These are phyloP conservation scores for Oncorhynchus clarkii DNA, from an alignment of 2,113 vertebrate genomes.

Conservation along the genomic window DNA sequence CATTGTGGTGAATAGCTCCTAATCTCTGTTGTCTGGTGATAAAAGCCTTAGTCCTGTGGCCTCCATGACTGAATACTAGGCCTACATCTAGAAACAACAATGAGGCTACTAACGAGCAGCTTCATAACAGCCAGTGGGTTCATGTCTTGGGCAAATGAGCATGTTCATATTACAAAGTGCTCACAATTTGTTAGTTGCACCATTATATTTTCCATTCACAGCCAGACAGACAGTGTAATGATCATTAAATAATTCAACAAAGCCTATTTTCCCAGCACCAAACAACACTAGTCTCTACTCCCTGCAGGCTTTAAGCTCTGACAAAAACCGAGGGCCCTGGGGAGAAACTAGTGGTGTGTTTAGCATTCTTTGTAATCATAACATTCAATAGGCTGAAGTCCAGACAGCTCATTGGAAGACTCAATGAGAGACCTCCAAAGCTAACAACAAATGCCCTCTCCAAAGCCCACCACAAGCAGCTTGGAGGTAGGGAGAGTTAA, in stretches of 20 bases:
- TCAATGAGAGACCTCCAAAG: background rate
- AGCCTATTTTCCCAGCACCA: background rate
- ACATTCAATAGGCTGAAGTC: background rate
- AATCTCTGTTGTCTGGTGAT: too few relatives aligned
- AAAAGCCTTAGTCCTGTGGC: too few relatives aligned
- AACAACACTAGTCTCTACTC: background rate
- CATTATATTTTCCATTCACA: background rate
- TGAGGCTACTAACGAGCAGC: too few relatives aligned
- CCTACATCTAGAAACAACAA: too few relatives aligned
- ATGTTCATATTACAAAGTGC: too few relatives aligned
- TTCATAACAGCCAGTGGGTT: too few relatives aligned
- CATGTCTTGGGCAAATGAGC: too few relatives aligned
- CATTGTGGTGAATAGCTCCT: too few relatives aligned
- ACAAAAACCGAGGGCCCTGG: background rate
- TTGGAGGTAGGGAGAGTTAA: slow-evolving; percentile 1
- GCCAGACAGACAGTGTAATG: too few relatives aligned
- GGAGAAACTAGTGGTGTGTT: slow-evolving; percentile 1
- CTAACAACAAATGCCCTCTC: background rate
- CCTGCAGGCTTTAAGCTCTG: background rate
- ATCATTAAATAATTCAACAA: background rate
- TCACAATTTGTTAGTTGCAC: background rate
- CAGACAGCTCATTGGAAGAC: background rate
- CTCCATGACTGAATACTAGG: too few relatives aligned
- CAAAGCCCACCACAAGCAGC: slow-evolving; percentile 6
- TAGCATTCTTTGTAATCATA: background rate